phyloP scores from a whole-genome alignment of 2,888 invertebrate genomes.

The Lepidonotus clava region DNA sequence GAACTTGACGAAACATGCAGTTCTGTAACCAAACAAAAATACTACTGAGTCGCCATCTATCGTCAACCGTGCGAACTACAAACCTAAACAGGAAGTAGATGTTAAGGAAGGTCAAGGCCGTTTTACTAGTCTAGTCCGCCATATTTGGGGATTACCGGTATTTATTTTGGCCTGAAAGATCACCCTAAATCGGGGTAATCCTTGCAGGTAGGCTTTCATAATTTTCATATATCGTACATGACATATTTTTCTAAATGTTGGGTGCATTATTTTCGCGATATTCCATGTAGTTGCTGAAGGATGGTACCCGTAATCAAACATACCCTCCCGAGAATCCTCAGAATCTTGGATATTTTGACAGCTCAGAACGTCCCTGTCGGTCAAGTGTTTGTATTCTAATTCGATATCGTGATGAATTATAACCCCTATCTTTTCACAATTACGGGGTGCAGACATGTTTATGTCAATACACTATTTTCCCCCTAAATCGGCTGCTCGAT shows the following conservation, averaged over 20 bases:
- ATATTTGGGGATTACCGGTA: slow-evolving; percentile 24
- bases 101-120: slow-evolving; percentile 34
- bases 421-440: too few relatives aligned
- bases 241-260: neutral
- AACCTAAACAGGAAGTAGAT: slow-evolving; percentile 38
- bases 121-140: neutral
- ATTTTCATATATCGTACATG: slow-evolving; percentile 3
- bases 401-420: too few relatives aligned
- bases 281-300: neutral
- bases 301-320: neutral
- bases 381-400: too few relatives aligned
- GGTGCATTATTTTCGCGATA: neutral
- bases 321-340: neutral
- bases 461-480: too few relatives aligned
- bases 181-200: slow-evolving; percentile 37
- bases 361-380: too few relatives aligned
- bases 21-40: too few relatives aligned
- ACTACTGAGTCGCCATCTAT: too few relatives aligned
- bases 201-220: neutral
- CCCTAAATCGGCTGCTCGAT: too few relatives aligned
- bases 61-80: neutral
- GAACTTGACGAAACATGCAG: too few relatives aligned
- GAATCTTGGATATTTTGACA: neutral
- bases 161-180: neutral
- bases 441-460: too few relatives aligned